Evolutionary conservation across 2,888 invertebrate species (phyloP), one percentile per base, ranked within the genome.

Genomic region (Pocota personata): DNA sequence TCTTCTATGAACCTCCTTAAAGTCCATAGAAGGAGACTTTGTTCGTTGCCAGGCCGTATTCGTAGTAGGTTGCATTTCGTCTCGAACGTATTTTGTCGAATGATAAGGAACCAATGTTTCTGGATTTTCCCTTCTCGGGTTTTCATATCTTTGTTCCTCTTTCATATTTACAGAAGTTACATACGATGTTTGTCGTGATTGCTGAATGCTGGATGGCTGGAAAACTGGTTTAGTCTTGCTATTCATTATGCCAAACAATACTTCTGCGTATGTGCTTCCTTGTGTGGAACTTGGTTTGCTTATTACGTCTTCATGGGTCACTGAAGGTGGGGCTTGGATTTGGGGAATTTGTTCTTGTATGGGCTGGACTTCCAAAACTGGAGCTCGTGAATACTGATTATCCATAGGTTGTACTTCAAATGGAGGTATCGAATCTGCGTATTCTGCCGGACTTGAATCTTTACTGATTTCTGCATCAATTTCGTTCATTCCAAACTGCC

Each of bases 191-290:
- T 84, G 73, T 40, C 60, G 60, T 82, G 67, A 88, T 87, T 89
- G 89, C 87, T 91, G 91, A 89, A 90, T 91, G 92, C 93, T 93
- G 94, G 94, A 94, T 94, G 94, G 94, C 94, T 94, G 94, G 92
- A 93, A 92, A 91, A 88, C 87, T 89, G 89, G 87, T 88, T 89
- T 87, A 89, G 87, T 73, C 16, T 67, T 72, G 19, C 46, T 66
- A 48, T 48, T 80, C 48, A 52, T 32, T 69, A 48, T 58, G 46
- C 91, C 91, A 88, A 92, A 92, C 43, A 92, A 89, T 79, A 92
- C 91, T 89, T 92, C 91, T 87, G 91, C 91, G 86, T 92, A 92
- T 52, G 92, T 92, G 75, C 86, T 72, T 71, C 64, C 75, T 6
- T 73, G 58, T 71, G 30, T 66, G 27, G 66, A 52, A 58, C 16